Evolutionary conservation across 2,113 vertebrate genomes (phyloP), one percentile per base, ranked within the genome.

Genomic region (Carassius auratus): DNA sequence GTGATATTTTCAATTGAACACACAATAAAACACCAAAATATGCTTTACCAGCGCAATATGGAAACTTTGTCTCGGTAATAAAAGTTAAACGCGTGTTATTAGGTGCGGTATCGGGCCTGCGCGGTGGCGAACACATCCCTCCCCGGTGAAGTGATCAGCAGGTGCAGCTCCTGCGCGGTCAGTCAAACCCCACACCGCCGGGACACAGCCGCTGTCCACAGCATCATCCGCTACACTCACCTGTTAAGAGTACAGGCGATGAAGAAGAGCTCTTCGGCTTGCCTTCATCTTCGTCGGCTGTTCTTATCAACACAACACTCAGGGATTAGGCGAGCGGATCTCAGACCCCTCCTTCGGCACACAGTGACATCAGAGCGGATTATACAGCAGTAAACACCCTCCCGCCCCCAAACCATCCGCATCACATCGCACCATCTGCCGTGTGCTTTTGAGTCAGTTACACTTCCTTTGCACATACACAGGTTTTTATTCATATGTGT

Each of bases 291-390:
- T 84, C 85, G 36, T 50, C 30, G 38, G 48, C 19, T 30, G 75
- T 61, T 71, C 86, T 48, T 88, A 86, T 89, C 90, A 88, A 88
- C 80, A 88, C 90, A 88, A 88, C 80, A 88, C 86, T 88, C 9
- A 85, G 57, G 90, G 91, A 90, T 94, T 92, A 93, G 73, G 75
- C 86, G 59, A 90, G 55, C 66, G 55, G 79, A 26, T 59, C 85
- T 66, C 84, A 82, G 38, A 79, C 91, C 89, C 92, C 93, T 92
- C 92, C 93, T 87, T 55, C 71, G 26, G 83, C 88, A 68, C 15
- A 82, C 87, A 23, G 92, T 94, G 94, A 94, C 94, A 93, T 95
- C 92, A 94, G 86, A 94, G 92, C 90, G 92, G 93, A 95, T 95
- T 95, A 94, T 77, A 81, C 61, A 78, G 79, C 50, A 73, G 19